Evolutionary conservation across 2,113 vertebrate genomes (phyloP).

Genomic region (Acrocephalus arundinaceus): DNA sequence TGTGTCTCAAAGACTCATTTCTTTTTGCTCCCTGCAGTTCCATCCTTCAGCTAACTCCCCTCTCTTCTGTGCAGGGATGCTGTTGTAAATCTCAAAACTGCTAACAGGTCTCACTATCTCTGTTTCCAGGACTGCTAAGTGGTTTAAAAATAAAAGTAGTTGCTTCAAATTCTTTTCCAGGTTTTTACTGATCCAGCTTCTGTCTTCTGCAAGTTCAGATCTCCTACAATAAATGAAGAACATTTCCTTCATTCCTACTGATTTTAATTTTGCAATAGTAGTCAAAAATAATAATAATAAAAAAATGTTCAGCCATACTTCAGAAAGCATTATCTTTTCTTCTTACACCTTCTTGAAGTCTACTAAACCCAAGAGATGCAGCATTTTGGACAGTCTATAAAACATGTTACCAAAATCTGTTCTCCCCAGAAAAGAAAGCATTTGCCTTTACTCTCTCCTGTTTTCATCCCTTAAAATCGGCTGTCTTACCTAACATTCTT

Average conservation of each 20-base stretch:
- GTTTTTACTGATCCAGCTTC: background rate
- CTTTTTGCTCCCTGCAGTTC: background rate
- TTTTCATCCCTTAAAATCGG: background rate
- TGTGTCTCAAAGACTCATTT: background rate
- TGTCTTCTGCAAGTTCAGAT: background rate
- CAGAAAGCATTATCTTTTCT: background rate
- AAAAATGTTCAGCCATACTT: background rate
- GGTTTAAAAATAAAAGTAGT: background rate
- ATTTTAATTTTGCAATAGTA: background rate
- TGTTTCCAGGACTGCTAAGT: background rate
- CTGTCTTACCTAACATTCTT: background rate
- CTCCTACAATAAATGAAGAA: background rate
- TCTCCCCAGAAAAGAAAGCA: background rate
- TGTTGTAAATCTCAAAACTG: background rate
- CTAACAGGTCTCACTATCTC: background rate
- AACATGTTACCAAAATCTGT: background rate
- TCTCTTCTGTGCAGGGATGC: background rate
- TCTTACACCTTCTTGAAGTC: background rate
- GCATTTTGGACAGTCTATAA: background rate
- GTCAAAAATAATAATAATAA: background rate
- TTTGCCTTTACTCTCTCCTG: background rate
- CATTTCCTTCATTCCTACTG: background rate
- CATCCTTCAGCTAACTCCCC: background rate
- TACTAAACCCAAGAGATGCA: background rate
- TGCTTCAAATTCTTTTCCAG: background rate